phyloP scores from a whole-genome alignment of 1,140 invertebrate species.

The Drosophila ohnishii region DNA sequence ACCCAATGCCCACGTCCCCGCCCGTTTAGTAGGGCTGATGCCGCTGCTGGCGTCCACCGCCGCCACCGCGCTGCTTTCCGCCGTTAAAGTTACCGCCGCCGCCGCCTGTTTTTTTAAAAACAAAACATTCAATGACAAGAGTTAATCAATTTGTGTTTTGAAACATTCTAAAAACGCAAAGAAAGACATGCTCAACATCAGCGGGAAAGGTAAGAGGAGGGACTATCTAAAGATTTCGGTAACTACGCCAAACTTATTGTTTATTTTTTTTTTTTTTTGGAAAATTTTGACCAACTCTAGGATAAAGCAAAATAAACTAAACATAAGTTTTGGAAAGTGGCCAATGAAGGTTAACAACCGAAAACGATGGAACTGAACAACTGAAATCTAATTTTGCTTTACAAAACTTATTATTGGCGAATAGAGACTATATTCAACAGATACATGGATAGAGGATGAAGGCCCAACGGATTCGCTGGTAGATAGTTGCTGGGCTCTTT shows the following conservation, averaged over 20 bases:
- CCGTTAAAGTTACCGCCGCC: slow-evolving; percentile 78
- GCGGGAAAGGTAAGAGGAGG: slow-evolving; percentile 10
- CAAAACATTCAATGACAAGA: slow-evolving; percentile 8
- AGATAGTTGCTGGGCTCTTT: slow-evolving; percentile 37
- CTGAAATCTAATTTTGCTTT: slow-evolving; percentile 43
- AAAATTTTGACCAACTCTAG: slow-evolving; percentile 78
- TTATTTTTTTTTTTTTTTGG: slow-evolving; percentile 16
- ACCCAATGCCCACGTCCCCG: slow-evolving; percentile 33
- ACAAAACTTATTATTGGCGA: slow-evolving; percentile 23
- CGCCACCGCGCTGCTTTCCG: slow-evolving; percentile 81
- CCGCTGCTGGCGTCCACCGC: slow-evolving; percentile 81
- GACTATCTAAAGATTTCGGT: slow-evolving; percentile 32
- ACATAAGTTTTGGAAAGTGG: slow-evolving; percentile 46
- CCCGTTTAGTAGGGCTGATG: slow-evolving; percentile 82
- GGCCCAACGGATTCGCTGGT: slow-evolving; percentile 27
- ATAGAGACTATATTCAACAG: slow-evolving; percentile 42
- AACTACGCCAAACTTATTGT: slow-evolving; percentile 64
- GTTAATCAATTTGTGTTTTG: slow-evolving; percentile 19
- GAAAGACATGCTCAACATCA: slow-evolving; percentile 37
- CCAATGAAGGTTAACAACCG: slow-evolving; percentile 43
- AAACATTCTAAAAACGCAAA: slow-evolving; percentile 1
- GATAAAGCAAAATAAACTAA: slow-evolving; percentile 52
- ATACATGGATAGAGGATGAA: slow-evolving; percentile 35
- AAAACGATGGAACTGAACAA: slow-evolving; percentile 49
- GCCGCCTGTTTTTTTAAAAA: slow-evolving; percentile 30